phyloP scores from a whole-genome alignment of 2,113 vertebrate species.

The Promerops cafer region DNA sequence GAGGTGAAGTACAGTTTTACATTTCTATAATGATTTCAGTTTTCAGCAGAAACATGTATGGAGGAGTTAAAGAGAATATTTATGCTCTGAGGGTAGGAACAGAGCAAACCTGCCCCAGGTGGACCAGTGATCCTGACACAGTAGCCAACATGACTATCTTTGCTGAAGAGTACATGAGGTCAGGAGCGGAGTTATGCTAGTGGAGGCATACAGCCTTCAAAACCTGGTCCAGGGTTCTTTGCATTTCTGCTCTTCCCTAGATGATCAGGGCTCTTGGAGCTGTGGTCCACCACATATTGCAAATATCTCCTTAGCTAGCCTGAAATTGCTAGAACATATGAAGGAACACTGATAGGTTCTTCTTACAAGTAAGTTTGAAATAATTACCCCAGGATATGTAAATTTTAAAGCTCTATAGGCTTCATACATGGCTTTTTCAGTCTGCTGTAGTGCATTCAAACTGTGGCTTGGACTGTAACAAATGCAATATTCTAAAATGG shows the following conservation, averaged over 20 bases:
- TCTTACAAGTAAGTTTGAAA: not conserved
- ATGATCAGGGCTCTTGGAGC: not conserved
- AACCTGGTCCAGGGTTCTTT: not conserved
- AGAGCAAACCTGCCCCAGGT: not conserved
- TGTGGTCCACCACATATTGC: fast-evolving
- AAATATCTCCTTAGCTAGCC: not conserved
- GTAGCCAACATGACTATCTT: not conserved
- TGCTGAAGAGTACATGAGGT: not conserved
- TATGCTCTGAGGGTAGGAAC: not conserved
- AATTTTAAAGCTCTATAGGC: not conserved
- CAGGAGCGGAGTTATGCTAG: not conserved
- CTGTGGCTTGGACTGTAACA: not conserved
- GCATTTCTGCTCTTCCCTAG: fast-evolving
- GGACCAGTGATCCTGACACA: not conserved
- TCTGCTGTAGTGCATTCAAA: not conserved
- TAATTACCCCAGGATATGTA: not conserved
- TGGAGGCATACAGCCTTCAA: not conserved
- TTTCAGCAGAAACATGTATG: not conserved
- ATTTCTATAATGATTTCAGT: not conserved
- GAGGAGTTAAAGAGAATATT: not conserved
- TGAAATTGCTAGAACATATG: not conserved
- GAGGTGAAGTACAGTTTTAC: not conserved
- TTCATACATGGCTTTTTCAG: not conserved
- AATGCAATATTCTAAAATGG: not conserved
- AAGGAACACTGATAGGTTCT: not conserved